A percentile compares a stretch with the other conserved stretches of the same genome.
Conservation (phyloP, 2,113 vertebrate genomes). For the Laterallus jamaicensis region DNA sequence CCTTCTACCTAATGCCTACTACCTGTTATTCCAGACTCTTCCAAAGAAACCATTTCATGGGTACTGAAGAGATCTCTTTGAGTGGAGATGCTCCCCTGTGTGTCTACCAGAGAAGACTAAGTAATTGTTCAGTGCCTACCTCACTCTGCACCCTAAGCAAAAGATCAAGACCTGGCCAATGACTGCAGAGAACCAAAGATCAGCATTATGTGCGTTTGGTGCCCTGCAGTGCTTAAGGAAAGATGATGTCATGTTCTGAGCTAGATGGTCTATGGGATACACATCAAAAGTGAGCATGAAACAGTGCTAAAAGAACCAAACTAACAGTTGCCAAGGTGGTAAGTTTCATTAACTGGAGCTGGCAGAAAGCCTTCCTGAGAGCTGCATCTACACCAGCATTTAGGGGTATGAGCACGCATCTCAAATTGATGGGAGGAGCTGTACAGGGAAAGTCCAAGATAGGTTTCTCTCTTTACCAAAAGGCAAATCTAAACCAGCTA, state of each 20-base stretch:
- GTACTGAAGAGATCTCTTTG: not conserved
- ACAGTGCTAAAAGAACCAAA: not conserved
- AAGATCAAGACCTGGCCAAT: not conserved
- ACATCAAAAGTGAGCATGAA: not conserved
- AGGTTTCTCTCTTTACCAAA: not conserved
- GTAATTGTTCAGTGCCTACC: not conserved
- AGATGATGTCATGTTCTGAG: not conserved
- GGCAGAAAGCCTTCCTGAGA: not conserved
- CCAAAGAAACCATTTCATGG: not conserved
- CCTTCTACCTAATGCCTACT: not conserved
- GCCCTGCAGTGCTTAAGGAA: not conserved
- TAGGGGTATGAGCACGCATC: not conserved
- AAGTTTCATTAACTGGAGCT: not conserved
- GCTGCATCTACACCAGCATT: not conserved
- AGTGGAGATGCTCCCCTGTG: not conserved
- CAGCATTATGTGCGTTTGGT: fast-evolving
- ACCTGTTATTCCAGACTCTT: not conserved
- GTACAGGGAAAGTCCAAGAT: not conserved
- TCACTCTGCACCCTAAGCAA: not conserved
- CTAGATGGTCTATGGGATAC: not conserved
- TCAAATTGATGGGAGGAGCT: not conserved
- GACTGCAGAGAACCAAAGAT: not conserved
- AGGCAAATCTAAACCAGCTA: not conserved
- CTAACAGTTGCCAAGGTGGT: not conserved
- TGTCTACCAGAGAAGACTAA: not conserved